Conservation (phyloP, 2,113 vertebrate genomes). For the Hippolais icterina region DNA sequence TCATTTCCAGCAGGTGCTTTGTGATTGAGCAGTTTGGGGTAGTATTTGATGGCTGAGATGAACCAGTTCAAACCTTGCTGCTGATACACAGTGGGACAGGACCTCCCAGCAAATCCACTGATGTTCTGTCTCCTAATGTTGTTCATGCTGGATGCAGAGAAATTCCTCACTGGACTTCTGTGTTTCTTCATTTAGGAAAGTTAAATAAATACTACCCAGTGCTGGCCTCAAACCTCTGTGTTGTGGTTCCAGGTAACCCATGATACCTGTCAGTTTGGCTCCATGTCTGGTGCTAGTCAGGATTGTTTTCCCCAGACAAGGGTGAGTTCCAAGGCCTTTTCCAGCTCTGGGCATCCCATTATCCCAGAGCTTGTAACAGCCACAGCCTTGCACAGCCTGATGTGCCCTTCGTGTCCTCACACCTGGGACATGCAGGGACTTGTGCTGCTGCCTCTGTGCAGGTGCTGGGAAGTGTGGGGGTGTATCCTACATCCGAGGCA, state of each 20-base stretch:
- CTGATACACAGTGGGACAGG: background rate
- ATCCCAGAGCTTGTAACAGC: background rate
- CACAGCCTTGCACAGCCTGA: background rate
- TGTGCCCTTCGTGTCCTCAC: accelerated
- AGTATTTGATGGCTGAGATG: background rate
- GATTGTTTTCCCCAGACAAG: accelerated
- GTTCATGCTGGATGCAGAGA: no score
- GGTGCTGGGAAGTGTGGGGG: background rate
- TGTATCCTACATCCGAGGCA: background rate
- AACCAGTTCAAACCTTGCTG: background rate
- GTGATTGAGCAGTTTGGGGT: background rate
- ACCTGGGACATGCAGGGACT: background rate
- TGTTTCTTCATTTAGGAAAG: background rate
- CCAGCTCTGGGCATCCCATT: accelerated
- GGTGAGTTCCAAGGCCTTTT: background rate
- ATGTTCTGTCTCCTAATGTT: background rate
- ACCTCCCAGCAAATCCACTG: background rate
- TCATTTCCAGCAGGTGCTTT: background rate
- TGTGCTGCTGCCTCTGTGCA: background rate
- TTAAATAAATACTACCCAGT: background rate
- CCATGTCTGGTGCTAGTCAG: background rate
- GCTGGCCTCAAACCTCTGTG: background rate
- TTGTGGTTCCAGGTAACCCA: background rate
- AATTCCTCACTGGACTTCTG: accelerated
- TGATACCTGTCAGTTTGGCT: background rate